Conservation (phyloP, 2,797 vertebrate genomes). For the Siniperca undulata region DNA sequence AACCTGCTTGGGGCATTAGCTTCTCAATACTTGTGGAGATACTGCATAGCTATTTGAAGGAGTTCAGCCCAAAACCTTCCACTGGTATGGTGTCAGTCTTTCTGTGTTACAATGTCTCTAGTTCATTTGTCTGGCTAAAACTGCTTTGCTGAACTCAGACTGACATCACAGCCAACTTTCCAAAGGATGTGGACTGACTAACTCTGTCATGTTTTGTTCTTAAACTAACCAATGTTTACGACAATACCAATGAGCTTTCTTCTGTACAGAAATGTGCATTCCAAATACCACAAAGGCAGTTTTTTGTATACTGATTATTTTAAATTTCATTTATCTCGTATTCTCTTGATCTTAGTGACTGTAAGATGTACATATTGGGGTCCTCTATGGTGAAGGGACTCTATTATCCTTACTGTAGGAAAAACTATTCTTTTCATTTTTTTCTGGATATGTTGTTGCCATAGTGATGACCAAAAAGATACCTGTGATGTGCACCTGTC, state of each 20-base stretch:
- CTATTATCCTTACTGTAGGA: slow-evolving; percentile 85
- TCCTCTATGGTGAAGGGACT: slow-evolving; percentile 82
- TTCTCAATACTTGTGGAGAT: slow-evolving; percentile 66
- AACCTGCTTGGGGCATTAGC: slow-evolving; percentile 66
- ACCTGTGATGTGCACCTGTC: slow-evolving; percentile 91
- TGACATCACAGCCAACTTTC: slow-evolving; percentile 82
- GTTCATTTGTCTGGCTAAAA: slow-evolving; percentile 66
- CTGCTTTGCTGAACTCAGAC: slow-evolving; percentile 72
- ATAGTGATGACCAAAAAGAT: slow-evolving; percentile 91
- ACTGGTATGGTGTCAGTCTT: slow-evolving; percentile 69
- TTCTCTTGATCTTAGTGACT: slow-evolving; percentile 84
- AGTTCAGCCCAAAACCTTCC: slow-evolving; percentile 78
- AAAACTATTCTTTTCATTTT: slow-evolving; percentile 80
- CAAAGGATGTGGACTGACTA: slow-evolving; percentile 84
- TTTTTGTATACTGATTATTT: slow-evolving; percentile 81
- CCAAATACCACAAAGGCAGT: slow-evolving; percentile 89
- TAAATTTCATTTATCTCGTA: slow-evolving; percentile 73
- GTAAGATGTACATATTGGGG: slow-evolving; percentile 85
- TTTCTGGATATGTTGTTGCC: slow-evolving; percentile 88
- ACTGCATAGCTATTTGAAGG: slow-evolving; percentile 76
- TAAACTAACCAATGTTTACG: slow-evolving; percentile 90
- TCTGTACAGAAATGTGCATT: slow-evolving; percentile 92
- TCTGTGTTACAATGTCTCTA: slow-evolving; percentile 74
- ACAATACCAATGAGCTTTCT: slow-evolving; percentile 92
- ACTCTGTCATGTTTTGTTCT: slow-evolving; percentile 81